Evolutionary conservation across 2,888 invertebrate genomes (phyloP).

Genomic region (Hydroisotoma schaefferi): DNA sequence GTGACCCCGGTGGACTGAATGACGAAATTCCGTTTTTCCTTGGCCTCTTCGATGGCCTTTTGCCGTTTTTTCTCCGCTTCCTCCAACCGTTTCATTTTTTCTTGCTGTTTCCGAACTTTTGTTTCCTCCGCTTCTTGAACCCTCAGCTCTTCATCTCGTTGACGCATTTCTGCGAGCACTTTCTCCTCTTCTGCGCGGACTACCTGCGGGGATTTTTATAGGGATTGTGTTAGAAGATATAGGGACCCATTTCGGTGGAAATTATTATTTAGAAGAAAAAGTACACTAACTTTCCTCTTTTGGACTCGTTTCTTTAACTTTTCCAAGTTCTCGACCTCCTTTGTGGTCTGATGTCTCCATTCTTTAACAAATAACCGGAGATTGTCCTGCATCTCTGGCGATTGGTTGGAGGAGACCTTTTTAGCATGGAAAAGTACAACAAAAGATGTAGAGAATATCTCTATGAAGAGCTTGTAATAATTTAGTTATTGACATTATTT

Average conservation of each 20-base stretch:
- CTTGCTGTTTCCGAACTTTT: constrained; percentile 25
- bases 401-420: constrained; percentile 12
- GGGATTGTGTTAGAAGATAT: constrained; percentile 7
- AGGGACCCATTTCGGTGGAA: not conserved
- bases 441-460: not conserved
- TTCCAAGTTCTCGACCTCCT: constrained; percentile 18
- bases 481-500: not conserved
- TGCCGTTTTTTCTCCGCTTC: constrained; percentile 24
- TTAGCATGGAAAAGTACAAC: not conserved
- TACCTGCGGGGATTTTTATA: too few relatives aligned
- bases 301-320: constrained; percentile 14
- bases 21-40: constrained; percentile 15
- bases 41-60: constrained; percentile 27
- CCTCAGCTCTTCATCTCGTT: constrained; percentile 21
- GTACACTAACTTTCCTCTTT: not conserved
- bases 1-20: not conserved
- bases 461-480: not conserved
- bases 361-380: constrained; percentile 27
- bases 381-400: constrained; percentile 25
- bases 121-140: constrained; percentile 20
- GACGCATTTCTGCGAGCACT: constrained; percentile 16
- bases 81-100: constrained; percentile 23
- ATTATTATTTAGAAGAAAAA: not conserved
- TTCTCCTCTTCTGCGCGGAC: constrained; percentile 22
- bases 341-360: constrained; percentile 24